Evolutionary conservation across 2,797 vertebrate species (phyloP), one percentile per base, ranked within the genome.

Genomic region (Psittacula derbiana): DNA sequence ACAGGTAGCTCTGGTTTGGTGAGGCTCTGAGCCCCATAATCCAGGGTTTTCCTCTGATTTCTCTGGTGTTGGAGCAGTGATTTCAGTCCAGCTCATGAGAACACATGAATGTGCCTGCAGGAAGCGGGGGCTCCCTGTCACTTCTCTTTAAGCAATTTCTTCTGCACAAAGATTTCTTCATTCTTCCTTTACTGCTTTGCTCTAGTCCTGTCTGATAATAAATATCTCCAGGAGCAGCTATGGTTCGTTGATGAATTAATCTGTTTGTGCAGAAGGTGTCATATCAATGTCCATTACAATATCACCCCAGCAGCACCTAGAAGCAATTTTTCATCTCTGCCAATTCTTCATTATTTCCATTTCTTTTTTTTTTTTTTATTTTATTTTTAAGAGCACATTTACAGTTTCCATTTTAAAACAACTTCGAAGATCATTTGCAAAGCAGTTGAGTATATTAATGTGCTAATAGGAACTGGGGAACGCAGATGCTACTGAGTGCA

Each of bases 101-200:
- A 49, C n/a, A 28, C 13, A 3, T 2, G 5, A 57, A 49, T 20
- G 30, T 0, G 2, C 16, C 52, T 0, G 2, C 0, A 1, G 50
- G 31, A 90, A 81, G 20, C 0, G 1, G 81, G 28, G 11, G 73
- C 62, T 70, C 47, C 36, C 47, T 60, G 50, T 27, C 52, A 40
- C 12, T 57, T 80, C 47, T 84, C 25, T 50, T 88, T 65, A 78
- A 81, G 3, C 17, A 16, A 28, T 43, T 69, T 66, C 57, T 79
- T 62, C 49, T 8, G 20, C 47, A 85, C 50, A 40, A 58, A 66
- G 40, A 49, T 73, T 50, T 83, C 36, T 73, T 85, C 18, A 85
- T 65, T 65, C 23, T 18, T 84, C 27, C 16, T 76, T 21, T 10
- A 16, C 44, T 64, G 60, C 8, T 85, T 81, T 84, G 46, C n/a